Evolutionary conservation across 2,113 vertebrate species (phyloP).

Genomic region (Brachyhypopomus occidentalis): DNA sequence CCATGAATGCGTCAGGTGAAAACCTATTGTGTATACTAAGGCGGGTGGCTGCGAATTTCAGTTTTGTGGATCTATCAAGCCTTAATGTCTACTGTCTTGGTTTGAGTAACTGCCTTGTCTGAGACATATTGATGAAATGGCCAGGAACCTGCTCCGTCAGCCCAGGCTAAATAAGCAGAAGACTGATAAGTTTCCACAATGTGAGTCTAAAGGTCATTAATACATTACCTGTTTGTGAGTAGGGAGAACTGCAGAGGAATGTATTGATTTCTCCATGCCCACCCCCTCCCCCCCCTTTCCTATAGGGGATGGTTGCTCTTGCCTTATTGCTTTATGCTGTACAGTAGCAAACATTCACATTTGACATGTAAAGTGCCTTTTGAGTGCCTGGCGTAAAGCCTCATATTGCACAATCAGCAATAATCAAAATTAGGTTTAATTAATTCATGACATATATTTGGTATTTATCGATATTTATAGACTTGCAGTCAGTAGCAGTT

Average conservation of each 20-base stretch:
- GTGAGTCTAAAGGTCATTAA: constrained; percentile 80
- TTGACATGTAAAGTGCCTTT: constrained; percentile 27
- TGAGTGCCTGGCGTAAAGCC: constrained; percentile 6
- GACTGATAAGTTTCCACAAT: constrained; percentile 78
- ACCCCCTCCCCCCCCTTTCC: constrained; percentile 43
- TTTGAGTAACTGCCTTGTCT: constrained; percentile 78
- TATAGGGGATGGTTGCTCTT: constrained; percentile 35
- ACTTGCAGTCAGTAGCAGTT: not conserved
- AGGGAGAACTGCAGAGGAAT: constrained; percentile 62
- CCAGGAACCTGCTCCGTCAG: constrained; percentile 73
- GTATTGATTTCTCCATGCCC: constrained; percentile 66
- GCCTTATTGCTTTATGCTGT: constrained; percentile 11
- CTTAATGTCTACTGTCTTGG: constrained; percentile 75
- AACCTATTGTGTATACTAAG: constrained; percentile 49
- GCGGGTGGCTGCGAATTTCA: constrained; percentile 47
- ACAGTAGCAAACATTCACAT: constrained; percentile 31
- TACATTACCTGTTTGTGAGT: constrained; percentile 74
- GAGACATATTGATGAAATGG: constrained; percentile 76
- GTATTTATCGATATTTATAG: not conserved
- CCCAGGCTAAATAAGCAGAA: constrained; percentile 73
- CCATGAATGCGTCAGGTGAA: constrained; percentile 63
- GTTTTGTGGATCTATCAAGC: constrained; percentile 72
- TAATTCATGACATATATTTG: constrained; percentile 15
- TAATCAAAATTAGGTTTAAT: constrained; percentile 21
- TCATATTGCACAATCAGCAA: constrained; percentile 19